Base-by-base conservation (phyloP, 1,140 invertebrate genomes). In the Pissodes strobi region DNA sequence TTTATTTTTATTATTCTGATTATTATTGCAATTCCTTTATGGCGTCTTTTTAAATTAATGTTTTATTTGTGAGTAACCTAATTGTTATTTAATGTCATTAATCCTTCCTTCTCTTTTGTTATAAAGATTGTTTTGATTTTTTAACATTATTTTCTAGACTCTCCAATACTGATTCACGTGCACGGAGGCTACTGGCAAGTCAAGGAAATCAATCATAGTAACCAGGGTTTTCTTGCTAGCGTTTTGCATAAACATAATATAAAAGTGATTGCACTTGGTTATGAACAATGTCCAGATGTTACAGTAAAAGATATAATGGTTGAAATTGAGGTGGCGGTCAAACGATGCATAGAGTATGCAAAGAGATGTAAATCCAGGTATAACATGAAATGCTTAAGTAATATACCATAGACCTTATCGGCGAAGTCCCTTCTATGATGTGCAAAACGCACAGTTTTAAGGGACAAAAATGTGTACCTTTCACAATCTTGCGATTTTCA, bases 151-250 rank as follows among this genome's bases (percentile, higher is more conserved):
- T 38, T 45, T 34, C 1, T 23, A 64, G 62, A 57, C 23, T 37
- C 62, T 5, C 62, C 62, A 2, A 64, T 64, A 17, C 12, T 64
- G 17, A 51, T 64, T 22, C 21, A 48, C 25, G 30, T 64, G 9
- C 62, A 64, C 41, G 62, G 62, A n/a, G 62, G 62, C 0, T 64
- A 64, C 53, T 64, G 62, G 62, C 62, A 64, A 43, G 43, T 45
- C 2, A 41, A 56, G 25, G 41, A 46, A 49, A 56, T 64, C 13
- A 56, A 10, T 10, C 62, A 64, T 18, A 57, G 25, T 22, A 64
- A 57, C 30, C 62, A 64, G 49, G 30, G 10, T 0, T 64, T 57
- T 48, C 15, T 57, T 10, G 49, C 62, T 9, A 49, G 48, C 15
- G 15, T 22, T 39, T n/a, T 64, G 9, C 45, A 64, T 41, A 56